These are phyloP conservation scores for Eulithis prunata DNA, from an alignment of 2,888 invertebrate species.

Conservation along the genomic window DNA sequence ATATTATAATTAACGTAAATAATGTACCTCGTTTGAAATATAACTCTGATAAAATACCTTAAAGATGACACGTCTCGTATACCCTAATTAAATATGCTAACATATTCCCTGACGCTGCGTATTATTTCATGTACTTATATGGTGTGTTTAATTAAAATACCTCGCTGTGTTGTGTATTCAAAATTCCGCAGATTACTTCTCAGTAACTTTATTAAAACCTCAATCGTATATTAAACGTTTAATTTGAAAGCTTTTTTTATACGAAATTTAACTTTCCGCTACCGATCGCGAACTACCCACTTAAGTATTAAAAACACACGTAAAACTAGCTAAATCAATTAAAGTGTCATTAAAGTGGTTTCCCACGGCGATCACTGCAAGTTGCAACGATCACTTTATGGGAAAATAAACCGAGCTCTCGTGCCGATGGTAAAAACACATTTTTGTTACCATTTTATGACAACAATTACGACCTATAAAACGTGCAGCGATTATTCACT, in stretches of 20 bases:
- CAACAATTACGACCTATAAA: slow-evolving; percentile 84
- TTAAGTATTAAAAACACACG: slow-evolving; percentile 47
- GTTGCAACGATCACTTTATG: slow-evolving; percentile 67
- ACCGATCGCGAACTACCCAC: slow-evolving; percentile 51
- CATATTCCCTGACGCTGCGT: slow-evolving; percentile 67
- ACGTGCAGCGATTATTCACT: slow-evolving; percentile 80
- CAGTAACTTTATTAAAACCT: slow-evolving; percentile 38
- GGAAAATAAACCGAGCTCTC: slow-evolving; percentile 79
- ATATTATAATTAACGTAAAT: neutral
- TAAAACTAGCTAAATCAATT: slow-evolving; percentile 69
- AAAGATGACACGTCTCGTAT: slow-evolving; percentile 63
- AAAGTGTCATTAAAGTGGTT: slow-evolving; percentile 73
- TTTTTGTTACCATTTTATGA: slow-evolving; percentile 84
- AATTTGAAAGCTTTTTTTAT: neutral
- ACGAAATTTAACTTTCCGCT: slow-evolving; percentile 33
- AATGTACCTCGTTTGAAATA: slow-evolving; percentile 62
- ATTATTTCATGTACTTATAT: slow-evolving; percentile 53
- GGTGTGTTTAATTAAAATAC: slow-evolving; percentile 59
- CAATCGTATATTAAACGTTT: slow-evolving; percentile 11
- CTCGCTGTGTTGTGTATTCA: slow-evolving; percentile 32
- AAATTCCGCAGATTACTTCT: slow-evolving; percentile 45
- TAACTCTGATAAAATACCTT: slow-evolving; percentile 58
- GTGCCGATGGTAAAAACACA: slow-evolving; percentile 80
- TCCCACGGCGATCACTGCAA: slow-evolving; percentile 75
- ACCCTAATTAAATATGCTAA: slow-evolving; percentile 79